Evolutionary conservation across 2,888 invertebrate species (phyloP), one percentile per base, ranked within the genome.

Genomic region (Sclerodermus sp.): DNA sequence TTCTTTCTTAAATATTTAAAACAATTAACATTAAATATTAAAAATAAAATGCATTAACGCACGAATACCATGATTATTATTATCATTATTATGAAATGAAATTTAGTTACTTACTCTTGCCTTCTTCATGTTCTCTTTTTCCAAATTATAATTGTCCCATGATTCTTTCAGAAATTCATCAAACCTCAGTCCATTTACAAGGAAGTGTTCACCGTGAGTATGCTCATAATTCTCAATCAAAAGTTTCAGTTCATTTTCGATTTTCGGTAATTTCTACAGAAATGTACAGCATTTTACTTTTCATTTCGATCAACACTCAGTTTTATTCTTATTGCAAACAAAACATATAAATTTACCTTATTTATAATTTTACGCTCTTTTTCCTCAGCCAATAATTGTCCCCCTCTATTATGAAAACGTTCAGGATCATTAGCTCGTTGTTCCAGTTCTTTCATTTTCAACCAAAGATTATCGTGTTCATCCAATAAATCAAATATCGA

Each of bases 321-420:
- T 23, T 23, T 23, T 8, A 23, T 23, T 36, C 18, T 12, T 30
- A 9, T 43, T 16, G 14, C 18, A 49, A 71, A 76, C 71, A 23
- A 14, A 23, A n/a, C 16, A 14, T 15, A 41, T 14, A 17, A 32
- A 45, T 9, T 34, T 59, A 73, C 80, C 62, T 81, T 88, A 31
- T 84, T 82, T 9, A 93, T 83, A 8, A 84, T 81, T 73, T 91
- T 94, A n/a, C 94, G 80, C 67, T 92, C 91, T 64, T 88, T 91
- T 75, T 96, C 95, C 72, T 95, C 95, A 45, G 85, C 84, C 1
- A 96, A 79, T 5, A 96, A 79, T 59, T 91, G 89, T 0, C 95
- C 93, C 0, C 95, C 94, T 32, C 96, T 84, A 77, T 95, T 94
- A 63, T 91, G 88, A 71, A 88, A 92, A 0, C 95, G 84, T 58